Base-by-base conservation (phyloP, 2,113 vertebrate genomes). In the Colinus virginianus region DNA sequence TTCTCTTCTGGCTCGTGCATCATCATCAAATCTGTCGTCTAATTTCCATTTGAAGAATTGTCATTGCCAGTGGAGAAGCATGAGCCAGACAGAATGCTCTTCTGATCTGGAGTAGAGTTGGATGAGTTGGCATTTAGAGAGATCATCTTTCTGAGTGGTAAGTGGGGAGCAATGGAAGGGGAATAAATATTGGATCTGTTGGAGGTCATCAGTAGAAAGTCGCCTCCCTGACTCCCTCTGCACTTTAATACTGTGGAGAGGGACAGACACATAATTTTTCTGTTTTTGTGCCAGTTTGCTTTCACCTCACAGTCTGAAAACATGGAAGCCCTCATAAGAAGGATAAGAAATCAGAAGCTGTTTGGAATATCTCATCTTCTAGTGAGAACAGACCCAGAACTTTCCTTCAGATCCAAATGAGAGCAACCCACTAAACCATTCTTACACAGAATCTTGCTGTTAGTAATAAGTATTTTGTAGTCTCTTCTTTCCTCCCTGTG, bases 1-100 rank as follows among this genome's bases (percentile, higher is more conserved):
- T 62, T 95, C 94, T 95, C 85, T 90, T 95, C 93, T 95, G 93
- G 93, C 95, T 96, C 48, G 23, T 96, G 95, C 85, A 96, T 95
- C 95, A 96, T 96, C 95, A 96, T 96, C 95, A 96, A 95, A 96
- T 95, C 93, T 95, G 94, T 96, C 93, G 90, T 90, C 94, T 96
- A 95, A 96, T 96, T 96, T 96, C 96, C 93, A 96, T 96, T 81
- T 96, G 90, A 94, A 78, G 91, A 93, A 95, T 95, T 7, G 4
- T 86, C 92, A 91, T 88, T 95, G 93, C 94, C 94, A 94, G 93
- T n/a, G 49, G 4, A 4, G 82, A 93, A 72, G 85, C 85, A 93
- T 86, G 93, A 94, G 91, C 79, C 94, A 94, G 90, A 42, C 90
- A 66, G 82, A 95, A 88, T 95, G 91, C 88, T 93, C 56, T 42